phyloP scores from a whole-genome alignment of 1,140 invertebrate species.

The Musca domestica region DNA sequence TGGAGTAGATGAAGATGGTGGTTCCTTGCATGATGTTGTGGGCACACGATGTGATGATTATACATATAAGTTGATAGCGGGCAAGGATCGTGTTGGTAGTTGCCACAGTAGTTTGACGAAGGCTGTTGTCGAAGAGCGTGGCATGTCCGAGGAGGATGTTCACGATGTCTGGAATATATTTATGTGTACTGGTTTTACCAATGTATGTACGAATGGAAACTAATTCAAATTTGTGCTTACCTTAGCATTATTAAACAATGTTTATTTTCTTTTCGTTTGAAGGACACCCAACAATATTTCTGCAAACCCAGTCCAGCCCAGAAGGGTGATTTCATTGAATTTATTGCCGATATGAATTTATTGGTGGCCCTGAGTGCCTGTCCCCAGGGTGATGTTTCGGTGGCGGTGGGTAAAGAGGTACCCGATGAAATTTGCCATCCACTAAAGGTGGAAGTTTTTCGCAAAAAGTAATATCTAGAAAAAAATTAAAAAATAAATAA shows the following conservation, averaged over 20 bases:
- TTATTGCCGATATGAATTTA: conserved; percentile 58
- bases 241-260: too few species aligned
- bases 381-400: conserved; percentile 56
- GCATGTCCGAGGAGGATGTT: conserved; percentile 55
- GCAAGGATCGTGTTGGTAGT: conserved; percentile 50
- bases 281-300: conserved; percentile 56
- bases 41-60: conserved; percentile 58
- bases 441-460: conserved; percentile 55
- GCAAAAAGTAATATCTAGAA: conserved; percentile 26
- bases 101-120: conserved; percentile 56
- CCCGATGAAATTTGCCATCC: conserved; percentile 55
- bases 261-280: conserved; percentile 24
- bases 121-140: conserved; percentile 53
- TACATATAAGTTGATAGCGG: conserved; percentile 56
- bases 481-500: conserved; percentile 2
- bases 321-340: conserved; percentile 57
- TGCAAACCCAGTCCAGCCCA: conserved; percentile 55
- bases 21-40: conserved; percentile 56
- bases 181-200: conserved; percentile 57
- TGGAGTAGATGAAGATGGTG: conserved; percentile 57
- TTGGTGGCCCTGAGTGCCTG: conserved; percentile 55
- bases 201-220: conserved; percentile 23
- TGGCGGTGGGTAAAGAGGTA: conserved; percentile 52
- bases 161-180: conserved; percentile 59
- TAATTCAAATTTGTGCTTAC: too few species aligned